Base-by-base conservation (phyloP, 2,888 invertebrate genomes). In the Melieria crassipennis region DNA sequence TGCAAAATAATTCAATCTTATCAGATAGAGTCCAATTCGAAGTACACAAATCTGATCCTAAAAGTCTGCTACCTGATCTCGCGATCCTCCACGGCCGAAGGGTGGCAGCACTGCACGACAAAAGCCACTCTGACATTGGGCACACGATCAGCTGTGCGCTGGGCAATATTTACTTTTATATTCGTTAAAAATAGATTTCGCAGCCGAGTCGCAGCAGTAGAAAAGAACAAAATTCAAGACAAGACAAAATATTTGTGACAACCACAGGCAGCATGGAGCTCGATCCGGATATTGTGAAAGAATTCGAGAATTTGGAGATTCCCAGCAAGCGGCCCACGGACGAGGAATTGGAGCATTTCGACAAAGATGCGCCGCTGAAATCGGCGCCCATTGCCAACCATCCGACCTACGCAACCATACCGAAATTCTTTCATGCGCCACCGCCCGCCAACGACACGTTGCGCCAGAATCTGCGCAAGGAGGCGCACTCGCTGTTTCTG, bases 401-500 rank as follows among this genome's bases (percentile, higher is more conserved):
- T 74, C 77, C 79, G 3, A 84, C 85, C 0, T 86, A 90, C 78
- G 89, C 89, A 77, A 89, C 89, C 66, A 92, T 94, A 80, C 94
- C 94, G 0, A 91, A 91, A 82, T 94, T 94, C 84, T 93, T 92
- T 81, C 92, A 91, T 80, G 91, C 91, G 88, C 86, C 95, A 3
- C 96, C 96, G 0, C 90, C 91, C 66, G 91, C 93, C 65, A 92
- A 92, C 78, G 95, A 96, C 80, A 88, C 92, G 6, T 81, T 96
- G 4, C 89, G 93, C 1, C 92, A 94, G 81, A 95, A 95, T 85
- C 86, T 97, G 57, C 89, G 96, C 70, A 96, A 97, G 86, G 97
- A 97, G 85, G 94, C 96, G 0, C 89, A 96, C 80, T 94, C 96
- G 3, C 90, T 94, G 74, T 95, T 97, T 83, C 86, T 98, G 62